Evolutionary conservation across 2,888 invertebrate genomes (phyloP).

Genomic region (Anoplius nigerrimus): DNA sequence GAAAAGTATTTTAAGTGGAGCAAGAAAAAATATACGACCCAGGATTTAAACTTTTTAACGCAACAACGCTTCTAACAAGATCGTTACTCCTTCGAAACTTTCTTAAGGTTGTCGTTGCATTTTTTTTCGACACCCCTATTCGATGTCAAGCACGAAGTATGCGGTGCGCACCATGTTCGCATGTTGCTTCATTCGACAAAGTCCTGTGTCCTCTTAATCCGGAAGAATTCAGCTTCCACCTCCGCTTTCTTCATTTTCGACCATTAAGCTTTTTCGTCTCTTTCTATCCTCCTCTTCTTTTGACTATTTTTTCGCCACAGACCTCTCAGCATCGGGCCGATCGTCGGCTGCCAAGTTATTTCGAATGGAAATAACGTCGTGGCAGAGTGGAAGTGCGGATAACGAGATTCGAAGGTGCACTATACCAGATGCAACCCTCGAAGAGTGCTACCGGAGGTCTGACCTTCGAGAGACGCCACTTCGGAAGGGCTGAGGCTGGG

Average conservation of each 20-base stretch:
- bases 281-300: not conserved
- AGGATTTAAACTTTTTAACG: too few species aligned
- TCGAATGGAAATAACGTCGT: slow-evolving; percentile 50
- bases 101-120: too few species aligned
- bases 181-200: not conserved
- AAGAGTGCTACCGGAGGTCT: too few species aligned
- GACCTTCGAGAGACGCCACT: too few species aligned
- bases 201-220: slow-evolving; percentile 14
- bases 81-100: too few species aligned
- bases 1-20: too few species aligned
- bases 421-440: slow-evolving; percentile 3
- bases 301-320: too few species aligned
- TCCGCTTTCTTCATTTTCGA: not conserved
- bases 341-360: slow-evolving; percentile 46
- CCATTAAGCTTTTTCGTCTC: not conserved
- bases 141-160: too few species aligned
- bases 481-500: too few species aligned
- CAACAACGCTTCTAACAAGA: too few species aligned
- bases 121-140: too few species aligned
- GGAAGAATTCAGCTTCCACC: slow-evolving; percentile 4
- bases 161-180: not conserved
- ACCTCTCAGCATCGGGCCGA: slow-evolving; percentile 28
- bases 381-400: slow-evolving; percentile 43
- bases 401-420: slow-evolving; percentile 46
- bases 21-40: too few species aligned